Evolutionary conservation across 2,888 invertebrate species (phyloP).

Genomic region (Ophion costatus): DNA sequence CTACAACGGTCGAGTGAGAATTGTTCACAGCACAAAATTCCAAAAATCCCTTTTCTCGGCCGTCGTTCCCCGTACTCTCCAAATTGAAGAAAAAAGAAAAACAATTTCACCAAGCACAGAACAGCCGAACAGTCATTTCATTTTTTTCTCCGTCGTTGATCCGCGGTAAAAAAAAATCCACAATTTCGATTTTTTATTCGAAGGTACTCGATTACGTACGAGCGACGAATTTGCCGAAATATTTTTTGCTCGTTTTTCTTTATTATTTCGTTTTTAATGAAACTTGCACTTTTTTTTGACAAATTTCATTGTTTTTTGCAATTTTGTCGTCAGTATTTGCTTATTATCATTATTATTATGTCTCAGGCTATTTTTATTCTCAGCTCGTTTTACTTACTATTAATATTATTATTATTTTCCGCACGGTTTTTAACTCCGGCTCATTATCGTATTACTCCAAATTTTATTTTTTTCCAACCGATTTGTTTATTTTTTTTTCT

Average conservation of each 20-base stretch:
- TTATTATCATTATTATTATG: not conserved
- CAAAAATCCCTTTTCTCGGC: not conserved
- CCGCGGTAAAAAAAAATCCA: not conserved
- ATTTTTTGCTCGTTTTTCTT: no score
- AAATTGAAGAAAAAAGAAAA: constrained; percentile 1
- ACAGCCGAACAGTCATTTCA: not conserved
- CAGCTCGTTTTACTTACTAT: not conserved
- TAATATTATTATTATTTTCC: not conserved
- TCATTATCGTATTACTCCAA: no score
- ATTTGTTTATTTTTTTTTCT: no score
- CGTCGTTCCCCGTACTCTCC: not conserved
- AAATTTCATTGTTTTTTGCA: not conserved
- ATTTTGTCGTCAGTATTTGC: not conserved
- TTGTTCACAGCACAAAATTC: constrained; percentile 2
- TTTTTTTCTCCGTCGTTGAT: not conserved
- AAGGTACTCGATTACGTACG: no score
- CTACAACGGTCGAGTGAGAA: not conserved
- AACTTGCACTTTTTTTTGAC: constrained; percentile 5
- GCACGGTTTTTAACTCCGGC: no score
- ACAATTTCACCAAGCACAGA: constrained; percentile 1
- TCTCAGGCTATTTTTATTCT: not conserved
- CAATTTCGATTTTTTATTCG: no score
- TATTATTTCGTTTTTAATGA: not conserved
- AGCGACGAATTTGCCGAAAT: no score
- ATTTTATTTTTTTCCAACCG: no score